A percentile compares a stretch with the other conserved stretches of the same genome.
phyloP scores from a whole-genome alignment of 2,888 invertebrate genomes.

The Mythimna impura region DNA sequence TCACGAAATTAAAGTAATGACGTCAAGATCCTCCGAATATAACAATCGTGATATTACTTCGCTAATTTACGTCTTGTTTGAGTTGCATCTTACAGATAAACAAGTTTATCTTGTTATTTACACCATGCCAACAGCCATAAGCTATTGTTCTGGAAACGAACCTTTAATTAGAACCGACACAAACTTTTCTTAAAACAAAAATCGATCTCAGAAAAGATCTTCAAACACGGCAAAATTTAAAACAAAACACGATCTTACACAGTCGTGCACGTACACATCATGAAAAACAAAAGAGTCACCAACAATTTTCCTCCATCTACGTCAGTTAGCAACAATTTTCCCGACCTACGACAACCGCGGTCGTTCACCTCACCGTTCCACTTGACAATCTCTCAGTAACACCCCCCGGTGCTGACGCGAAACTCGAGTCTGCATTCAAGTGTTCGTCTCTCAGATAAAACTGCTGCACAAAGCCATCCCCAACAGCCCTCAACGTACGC shows the following conservation, averaged over 20 bases:
- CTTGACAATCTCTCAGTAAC: conserved; percentile 60
- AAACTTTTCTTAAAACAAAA: neutral
- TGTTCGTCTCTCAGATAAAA: conserved; percentile 74
- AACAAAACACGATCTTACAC: neutral
- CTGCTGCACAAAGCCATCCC: conserved; percentile 78
- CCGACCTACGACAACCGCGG: conserved; percentile 69
- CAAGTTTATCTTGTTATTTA: conserved; percentile 18
- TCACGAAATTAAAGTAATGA: conserved; percentile 3
- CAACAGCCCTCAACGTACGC: conserved; percentile 77
- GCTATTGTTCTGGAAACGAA: conserved; percentile 10
- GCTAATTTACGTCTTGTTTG: conserved; percentile 12
- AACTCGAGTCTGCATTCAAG: conserved; percentile 72
- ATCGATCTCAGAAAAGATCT: neutral
- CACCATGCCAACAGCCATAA: neutral
- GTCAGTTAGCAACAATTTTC: conserved; percentile 46
- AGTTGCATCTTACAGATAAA: conserved; percentile 2
- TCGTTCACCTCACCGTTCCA: conserved; percentile 67
- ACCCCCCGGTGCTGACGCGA: conserved; percentile 68
- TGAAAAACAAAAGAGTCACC: neutral
- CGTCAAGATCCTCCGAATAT: conserved; percentile 1
- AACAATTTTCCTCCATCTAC: neutral
- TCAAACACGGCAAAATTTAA: neutral
- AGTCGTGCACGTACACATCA: neutral
- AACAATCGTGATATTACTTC: conserved; percentile 14
- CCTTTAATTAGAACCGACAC: neutral